Percentiles rank a stretch among this genome's conserved stretches.
phyloP scores from a whole-genome alignment of 2,113 vertebrate species.

The Apus apus region DNA sequence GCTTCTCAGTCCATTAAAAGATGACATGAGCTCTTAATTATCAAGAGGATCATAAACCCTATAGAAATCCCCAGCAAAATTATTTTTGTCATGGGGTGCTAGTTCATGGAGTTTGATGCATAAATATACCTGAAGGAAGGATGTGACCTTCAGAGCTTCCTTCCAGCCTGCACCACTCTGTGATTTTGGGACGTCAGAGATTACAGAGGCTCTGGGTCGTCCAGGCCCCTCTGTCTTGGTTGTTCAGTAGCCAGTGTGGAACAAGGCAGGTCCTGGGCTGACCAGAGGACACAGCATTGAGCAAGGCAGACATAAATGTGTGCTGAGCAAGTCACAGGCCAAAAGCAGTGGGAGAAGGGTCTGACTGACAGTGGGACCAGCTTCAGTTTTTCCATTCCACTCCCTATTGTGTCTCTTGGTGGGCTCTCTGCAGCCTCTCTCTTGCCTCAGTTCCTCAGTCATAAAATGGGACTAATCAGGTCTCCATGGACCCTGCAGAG shows the following conservation, averaged over 20 bases:
- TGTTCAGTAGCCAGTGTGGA: neutral
- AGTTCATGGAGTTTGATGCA: neutral
- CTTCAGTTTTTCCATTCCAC: neutral
- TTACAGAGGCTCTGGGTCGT: neutral
- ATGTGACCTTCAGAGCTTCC: neutral
- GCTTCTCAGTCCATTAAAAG: neutral
- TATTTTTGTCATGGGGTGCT: neutral
- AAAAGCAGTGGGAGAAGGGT: neutral
- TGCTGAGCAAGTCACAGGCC: neutral
- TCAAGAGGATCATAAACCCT: neutral
- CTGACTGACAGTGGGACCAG: neutral
- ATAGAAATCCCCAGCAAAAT: neutral
- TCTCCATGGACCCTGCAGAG: neutral
- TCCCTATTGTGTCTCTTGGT: neutral
- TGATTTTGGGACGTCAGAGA: neutral
- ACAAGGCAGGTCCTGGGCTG: neutral
- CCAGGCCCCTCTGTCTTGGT: neutral
- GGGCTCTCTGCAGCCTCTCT: neutral
- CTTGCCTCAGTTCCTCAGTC: neutral
- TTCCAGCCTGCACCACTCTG: neutral
- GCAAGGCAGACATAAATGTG: neutral
- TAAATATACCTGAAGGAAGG: neutral
- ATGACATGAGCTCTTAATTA: neutral
- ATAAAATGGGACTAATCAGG: neutral
- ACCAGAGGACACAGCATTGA: neutral